These are phyloP conservation scores for Lepisosteus oculatus DNA, from an alignment of 2,113 vertebrate genomes.

Conservation along the genomic window DNA sequence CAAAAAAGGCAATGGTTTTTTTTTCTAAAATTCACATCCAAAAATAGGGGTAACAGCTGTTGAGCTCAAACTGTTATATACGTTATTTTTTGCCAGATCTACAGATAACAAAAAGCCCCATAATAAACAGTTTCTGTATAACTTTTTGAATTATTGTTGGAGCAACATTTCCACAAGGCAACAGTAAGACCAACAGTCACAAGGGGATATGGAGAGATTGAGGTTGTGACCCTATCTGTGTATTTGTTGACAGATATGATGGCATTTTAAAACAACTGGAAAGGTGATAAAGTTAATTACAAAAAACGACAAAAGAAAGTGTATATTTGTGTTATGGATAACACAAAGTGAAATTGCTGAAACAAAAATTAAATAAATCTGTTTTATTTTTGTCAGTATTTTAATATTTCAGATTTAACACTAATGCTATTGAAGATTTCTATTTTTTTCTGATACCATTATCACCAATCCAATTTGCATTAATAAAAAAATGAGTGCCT, in stretches of 20 bases:
- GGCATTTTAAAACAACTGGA: conserved; percentile 60
- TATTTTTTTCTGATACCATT: no score
- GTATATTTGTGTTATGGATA: no score
- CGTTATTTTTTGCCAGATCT: neutral
- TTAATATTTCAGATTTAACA: no score
- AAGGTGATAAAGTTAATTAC: conserved; percentile 46
- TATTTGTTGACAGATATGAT: conserved; percentile 64
- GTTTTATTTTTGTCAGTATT: no score
- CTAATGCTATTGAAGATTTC: no score
- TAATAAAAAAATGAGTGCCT: no score
- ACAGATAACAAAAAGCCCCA: neutral
- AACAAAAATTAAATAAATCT: no score
- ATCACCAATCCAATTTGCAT: no score
- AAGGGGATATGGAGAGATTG: conserved; percentile 52
- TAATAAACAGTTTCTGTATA: neutral
- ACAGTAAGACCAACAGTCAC: conserved; percentile 39
- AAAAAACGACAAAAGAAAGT: conserved; percentile 25
- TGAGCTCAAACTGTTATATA: neutral
- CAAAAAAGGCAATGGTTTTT: neutral
- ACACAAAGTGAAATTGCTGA: no score
- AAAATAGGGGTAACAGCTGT: neutral
- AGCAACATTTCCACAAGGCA: conserved; percentile 47
- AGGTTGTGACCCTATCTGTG: conserved; percentile 61
- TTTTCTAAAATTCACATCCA: neutral
- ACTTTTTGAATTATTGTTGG: conserved; percentile 24